Evolutionary conservation across 2,888 invertebrate species (phyloP).

Genomic region (Smittia aterrima): DNA sequence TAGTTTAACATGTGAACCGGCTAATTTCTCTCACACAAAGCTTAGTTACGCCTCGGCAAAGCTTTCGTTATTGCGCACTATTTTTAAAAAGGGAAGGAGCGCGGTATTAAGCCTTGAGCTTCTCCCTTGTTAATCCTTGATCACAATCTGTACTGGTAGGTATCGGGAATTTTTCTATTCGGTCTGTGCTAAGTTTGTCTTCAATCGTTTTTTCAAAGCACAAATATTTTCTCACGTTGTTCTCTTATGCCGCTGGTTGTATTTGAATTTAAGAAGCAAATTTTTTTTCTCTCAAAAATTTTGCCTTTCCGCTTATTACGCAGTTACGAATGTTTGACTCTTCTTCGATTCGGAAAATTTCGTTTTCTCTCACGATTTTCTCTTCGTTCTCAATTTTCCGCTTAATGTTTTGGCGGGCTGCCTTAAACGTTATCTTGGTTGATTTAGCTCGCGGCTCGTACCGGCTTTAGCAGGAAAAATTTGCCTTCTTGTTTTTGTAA

Average conservation of each 20-base stretch:
- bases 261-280: not conserved
- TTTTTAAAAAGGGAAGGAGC: not conserved
- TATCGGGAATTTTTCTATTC: not conserved
- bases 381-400: not conserved
- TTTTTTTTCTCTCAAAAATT: not conserved
- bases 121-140: not conserved
- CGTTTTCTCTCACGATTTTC: not conserved
- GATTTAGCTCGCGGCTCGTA: not conserved
- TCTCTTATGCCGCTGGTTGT: not conserved
- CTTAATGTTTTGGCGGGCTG: not conserved
- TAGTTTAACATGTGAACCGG: constrained; percentile 75
- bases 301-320: constrained; percentile 8
- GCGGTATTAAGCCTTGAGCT: not conserved
- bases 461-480: not conserved
- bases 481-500: not conserved
- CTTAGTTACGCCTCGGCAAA: not conserved
- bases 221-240: constrained; percentile 2
- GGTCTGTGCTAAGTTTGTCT: too few relatives aligned
- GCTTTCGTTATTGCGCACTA: constrained; percentile 29
- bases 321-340: not conserved
- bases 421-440: not conserved
- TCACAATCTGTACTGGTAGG: not conserved
- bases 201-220: not conserved
- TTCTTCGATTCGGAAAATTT: not conserved
- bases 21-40: constrained; percentile 38